Evolutionary conservation across 2,888 invertebrate species (phyloP), one percentile per base, ranked within the genome.

Genomic region (Lydus trimaculatus): DNA sequence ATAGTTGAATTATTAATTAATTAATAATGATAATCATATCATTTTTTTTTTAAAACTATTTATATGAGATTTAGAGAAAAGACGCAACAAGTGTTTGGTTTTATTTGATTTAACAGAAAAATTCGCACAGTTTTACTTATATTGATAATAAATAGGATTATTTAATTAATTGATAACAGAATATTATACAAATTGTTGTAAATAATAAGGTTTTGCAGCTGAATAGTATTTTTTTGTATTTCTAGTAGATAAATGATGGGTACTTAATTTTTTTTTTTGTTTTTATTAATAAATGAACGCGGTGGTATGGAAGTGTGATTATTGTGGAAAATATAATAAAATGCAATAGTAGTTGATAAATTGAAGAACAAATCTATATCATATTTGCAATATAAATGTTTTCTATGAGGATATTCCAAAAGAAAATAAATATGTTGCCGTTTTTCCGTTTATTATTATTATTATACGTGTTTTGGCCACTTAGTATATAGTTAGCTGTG

Each of bases 401-500:
- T 66, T 69, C 68, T 64, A 25, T 39, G 15, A 43, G 17, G 8
- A 43, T 13, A 17, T 8, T 43, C 5, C 5, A 17, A 17, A 11
- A 36, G 1, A 48, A 20, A 11, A 48, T 2, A 48, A 48, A 65
- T 71, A 56, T 36, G 59, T 68, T 65, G 70, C 74, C 70, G 74
- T 76, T 77, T 78, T 80, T n/a, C 7, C 7, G 7, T 43, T n/a
- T 11, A 7, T 36, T 36, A 4, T 36, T 13, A 80, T 80, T 75
- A 77, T 72, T 79, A 76, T 78, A 78, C 77, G 78, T 80, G 79
- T 56, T 56, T 56, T 78, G 78, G 73, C 78, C 77, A 77, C 73
- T 76, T 82, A 83, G 81, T 77, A 78, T 77, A 78, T 83, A 83
- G 82, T 83, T 52, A 78, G 81, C 83, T 83, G 83, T 84, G 81